Percentiles rank a stretch among this genome's conserved stretches.
These are phyloP conservation scores for Marmota flaviventris DNA, from an alignment of 2,113 vertebrate species.

Conservation along the genomic window DNA sequence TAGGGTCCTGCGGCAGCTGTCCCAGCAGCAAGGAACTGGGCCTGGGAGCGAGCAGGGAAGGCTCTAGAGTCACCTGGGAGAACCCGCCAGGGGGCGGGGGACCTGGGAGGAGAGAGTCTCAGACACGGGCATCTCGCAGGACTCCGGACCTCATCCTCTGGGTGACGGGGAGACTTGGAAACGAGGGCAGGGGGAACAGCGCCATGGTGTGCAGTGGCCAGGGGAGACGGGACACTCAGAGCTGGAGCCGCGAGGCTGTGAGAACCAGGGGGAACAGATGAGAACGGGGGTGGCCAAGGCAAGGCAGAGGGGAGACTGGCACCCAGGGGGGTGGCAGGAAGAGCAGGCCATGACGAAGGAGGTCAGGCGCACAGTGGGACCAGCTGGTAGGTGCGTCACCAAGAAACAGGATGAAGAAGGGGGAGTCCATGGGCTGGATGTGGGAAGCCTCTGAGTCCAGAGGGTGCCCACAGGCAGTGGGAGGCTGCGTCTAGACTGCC, in stretches of 20 bases:
- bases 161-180: neutral
- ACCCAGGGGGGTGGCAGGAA: no score
- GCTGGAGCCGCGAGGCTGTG: neutral
- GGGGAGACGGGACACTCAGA: no score
- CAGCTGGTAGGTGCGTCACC: neutral
- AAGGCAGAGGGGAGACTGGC: neutral
- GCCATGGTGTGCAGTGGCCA: no score
- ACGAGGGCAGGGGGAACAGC: no score
- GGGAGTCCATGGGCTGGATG: no score
- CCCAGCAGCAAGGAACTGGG: neutral
- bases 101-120: neutral
- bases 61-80: neutral
- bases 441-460: neutral
- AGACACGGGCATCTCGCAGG: neutral
- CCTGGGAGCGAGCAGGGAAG: neutral
- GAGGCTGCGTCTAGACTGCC: neutral
- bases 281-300: neutral
- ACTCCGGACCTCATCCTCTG: no score
- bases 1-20: neutral
- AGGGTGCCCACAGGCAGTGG: neutral
- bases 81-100: fast-evolving
- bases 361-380: neutral
- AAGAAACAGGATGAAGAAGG: neutral
- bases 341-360: fast-evolving
- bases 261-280: neutral